phyloP scores from a whole-genome alignment of 2,888 invertebrate species.

The Zygothrica quintamaculata region DNA sequence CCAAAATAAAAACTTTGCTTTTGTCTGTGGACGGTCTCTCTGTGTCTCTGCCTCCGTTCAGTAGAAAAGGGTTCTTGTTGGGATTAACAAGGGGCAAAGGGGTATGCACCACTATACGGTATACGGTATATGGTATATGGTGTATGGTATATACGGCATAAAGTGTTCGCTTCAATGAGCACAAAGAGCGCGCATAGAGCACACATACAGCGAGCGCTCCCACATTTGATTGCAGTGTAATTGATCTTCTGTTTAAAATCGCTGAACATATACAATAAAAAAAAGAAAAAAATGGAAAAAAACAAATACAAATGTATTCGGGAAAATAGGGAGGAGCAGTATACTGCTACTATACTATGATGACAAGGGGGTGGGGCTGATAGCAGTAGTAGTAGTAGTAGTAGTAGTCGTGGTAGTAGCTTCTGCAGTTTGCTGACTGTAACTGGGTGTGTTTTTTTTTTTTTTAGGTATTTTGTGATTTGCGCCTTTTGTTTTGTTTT shows the following conservation, averaged over 20 bases:
- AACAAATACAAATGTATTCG: constrained; percentile 21
- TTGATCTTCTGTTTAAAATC: constrained; percentile 76
- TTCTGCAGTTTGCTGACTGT: constrained; percentile 23
- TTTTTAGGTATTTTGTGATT: constrained; percentile 65
- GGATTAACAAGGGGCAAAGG: too few relatives aligned
- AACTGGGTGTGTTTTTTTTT: constrained; percentile 67
- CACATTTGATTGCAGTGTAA: constrained; percentile 71
- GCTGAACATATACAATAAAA: constrained; percentile 25
- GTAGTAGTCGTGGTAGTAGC: background rate
- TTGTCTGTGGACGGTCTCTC: constrained; percentile 37
- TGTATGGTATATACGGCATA: too few relatives aligned
- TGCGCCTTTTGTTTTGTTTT: constrained; percentile 62
- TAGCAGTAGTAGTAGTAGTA: background rate
- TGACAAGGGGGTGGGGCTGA: background rate
- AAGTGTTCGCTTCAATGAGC: constrained; percentile 68
- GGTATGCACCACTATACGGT: too few relatives aligned
- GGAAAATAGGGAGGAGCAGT: background rate
- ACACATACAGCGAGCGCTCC: constrained; percentile 48
- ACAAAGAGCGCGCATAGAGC: constrained; percentile 33
- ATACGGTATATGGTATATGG: too few relatives aligned
- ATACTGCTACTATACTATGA: too few relatives aligned
- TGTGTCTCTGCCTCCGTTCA: too few relatives aligned
- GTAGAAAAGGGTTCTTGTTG: too few relatives aligned
- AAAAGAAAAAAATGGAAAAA: constrained; percentile 13
- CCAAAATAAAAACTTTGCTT: constrained; percentile 47